Percentiles rank a stretch among this genome's conserved stretches.
Evolutionary conservation across 2,113 vertebrate genomes (phyloP).

Genomic region (Percopsis transmontana): DNA sequence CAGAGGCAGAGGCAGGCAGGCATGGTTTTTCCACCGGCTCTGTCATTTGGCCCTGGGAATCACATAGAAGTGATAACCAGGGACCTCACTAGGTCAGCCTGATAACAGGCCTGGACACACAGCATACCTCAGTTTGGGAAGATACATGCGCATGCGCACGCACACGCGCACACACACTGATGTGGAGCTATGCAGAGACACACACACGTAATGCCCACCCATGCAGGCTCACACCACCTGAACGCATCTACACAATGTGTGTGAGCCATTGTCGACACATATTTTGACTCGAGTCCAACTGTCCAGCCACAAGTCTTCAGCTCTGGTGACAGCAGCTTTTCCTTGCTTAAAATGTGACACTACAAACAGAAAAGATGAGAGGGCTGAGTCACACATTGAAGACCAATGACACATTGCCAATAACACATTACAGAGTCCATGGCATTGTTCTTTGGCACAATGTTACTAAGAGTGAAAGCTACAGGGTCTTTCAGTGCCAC

Average conservation of each 20-base stretch:
- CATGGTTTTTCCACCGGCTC: slow-evolving; percentile 66
- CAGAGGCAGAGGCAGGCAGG: slow-evolving; percentile 44
- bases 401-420: slow-evolving; percentile 2
- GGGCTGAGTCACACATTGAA: neutral
- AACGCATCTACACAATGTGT: slow-evolving; percentile 19
- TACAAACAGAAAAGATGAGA: neutral
- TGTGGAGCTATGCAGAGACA: slow-evolving; percentile 27
- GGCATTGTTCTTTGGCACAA: slow-evolving; percentile 5
- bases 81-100: slow-evolving; percentile 67
- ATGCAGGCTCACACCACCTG: slow-evolving; percentile 18
- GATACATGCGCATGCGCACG: slow-evolving; percentile 19
- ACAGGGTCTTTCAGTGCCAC: slow-evolving; percentile 24
- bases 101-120: slow-evolving; percentile 67
- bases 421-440: slow-evolving; percentile 14
- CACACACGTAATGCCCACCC: neutral
- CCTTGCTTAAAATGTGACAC: neutral
- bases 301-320: too few species aligned
- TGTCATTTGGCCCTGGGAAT: slow-evolving; percentile 65
- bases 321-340: neutral
- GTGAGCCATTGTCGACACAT: neutral
- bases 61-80: slow-evolving; percentile 72
- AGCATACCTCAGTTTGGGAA: slow-evolving; percentile 61
- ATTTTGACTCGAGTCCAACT: neutral
- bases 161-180: slow-evolving; percentile 33
- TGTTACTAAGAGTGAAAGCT: slow-evolving; percentile 20